A percentile compares a stretch with the other conserved stretches of the same genome.
Evolutionary conservation across 2,113 vertebrate species (phyloP).

Genomic region (Odobenus rosmarus): DNA sequence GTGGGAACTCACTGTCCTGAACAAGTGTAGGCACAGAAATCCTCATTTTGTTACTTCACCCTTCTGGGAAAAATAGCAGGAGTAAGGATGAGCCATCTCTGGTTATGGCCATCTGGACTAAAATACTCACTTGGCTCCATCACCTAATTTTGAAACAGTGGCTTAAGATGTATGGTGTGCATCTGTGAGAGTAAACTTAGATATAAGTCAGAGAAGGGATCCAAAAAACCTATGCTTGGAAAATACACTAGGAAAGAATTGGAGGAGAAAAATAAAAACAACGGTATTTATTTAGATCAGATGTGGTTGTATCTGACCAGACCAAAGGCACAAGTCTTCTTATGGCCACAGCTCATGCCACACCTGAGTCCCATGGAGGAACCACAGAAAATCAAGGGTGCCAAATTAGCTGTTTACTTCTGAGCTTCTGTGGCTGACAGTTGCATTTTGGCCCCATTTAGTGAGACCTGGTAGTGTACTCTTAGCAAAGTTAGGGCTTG

Average conservation of each 20-base stretch:
- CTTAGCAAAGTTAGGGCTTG: background rate
- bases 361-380: accelerated
- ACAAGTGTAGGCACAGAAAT: background rate
- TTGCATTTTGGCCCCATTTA: background rate
- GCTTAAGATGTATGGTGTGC: accelerated
- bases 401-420: background rate
- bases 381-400: background rate
- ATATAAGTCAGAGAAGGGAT: background rate
- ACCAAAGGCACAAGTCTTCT: background rate
- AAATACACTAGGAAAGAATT: too few relatives aligned
- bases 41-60: background rate
- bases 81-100: background rate
- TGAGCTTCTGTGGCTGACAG: accelerated
- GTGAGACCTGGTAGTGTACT: background rate
- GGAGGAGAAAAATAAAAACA: background rate
- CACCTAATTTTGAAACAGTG: background rate
- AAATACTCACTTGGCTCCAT: background rate
- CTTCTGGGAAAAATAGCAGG: background rate
- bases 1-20: background rate
- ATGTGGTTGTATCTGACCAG: accelerated
- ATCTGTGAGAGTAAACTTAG: background rate
- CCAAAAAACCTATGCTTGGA: background rate
- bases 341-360: background rate
- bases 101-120: too few relatives aligned
- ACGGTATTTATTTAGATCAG: background rate